Evolutionary conservation across 2,113 vertebrate genomes (phyloP), one percentile per base, ranked within the genome.

Genomic region (Thermophis baileyi): DNA sequence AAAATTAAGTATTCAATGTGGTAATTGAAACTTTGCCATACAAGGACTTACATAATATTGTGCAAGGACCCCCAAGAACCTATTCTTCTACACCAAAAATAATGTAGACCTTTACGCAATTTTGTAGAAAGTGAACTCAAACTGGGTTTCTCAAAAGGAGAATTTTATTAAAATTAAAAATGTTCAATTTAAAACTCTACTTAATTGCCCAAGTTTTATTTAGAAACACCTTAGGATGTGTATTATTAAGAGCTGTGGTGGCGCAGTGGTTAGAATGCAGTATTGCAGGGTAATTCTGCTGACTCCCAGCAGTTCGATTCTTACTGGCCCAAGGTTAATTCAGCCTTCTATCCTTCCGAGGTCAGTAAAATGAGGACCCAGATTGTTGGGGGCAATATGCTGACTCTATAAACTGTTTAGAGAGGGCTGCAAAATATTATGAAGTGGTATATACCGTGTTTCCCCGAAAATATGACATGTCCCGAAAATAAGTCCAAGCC

Each of bases 71-170:
- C 93, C 94, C 91, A 30, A 85, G 74, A 93, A 63, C 57, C 87
- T 94, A 94, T 92, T 94, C 96, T 93, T 93, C 92, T 90, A 93
- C 18, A 54, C 27, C 88, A 53, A 89, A 92, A 94, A 94, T 90
- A 22, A 94, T 96, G 94, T 95, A 95, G 85, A 22, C 86, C 95
- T 90, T 89, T 90, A 85, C 2, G 9, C 49, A 94, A 35, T 90
- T 97, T 96, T 94, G 92, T 44, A 81, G 96, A 96, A 95, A 94
- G 69, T 69, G 92, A 49, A 93, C 91, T 55, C 89, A 95, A 89
- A 96, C 74, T 55, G 57, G 86, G 3, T 81, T 89, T 92, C 63
- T 94, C 53, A 93, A 93, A 91, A 96, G 93, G 47, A 18, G 6
- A 96, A 96, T 94, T 1, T 7, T 69, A 53, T 94, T 89, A 94